Evolutionary conservation across 2,888 invertebrate species (phyloP).

Genomic region (Tipula confusa): DNA sequence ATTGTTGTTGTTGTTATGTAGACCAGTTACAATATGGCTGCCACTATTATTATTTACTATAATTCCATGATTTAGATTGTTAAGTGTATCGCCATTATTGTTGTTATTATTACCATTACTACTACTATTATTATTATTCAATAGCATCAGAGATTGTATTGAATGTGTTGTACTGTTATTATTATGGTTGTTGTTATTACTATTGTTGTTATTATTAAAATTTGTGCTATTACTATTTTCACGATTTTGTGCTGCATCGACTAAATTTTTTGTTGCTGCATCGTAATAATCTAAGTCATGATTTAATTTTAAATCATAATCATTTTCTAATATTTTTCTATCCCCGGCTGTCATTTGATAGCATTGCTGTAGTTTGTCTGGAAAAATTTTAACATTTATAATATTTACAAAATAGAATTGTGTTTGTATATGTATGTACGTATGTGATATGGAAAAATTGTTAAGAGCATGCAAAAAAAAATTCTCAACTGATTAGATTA

Average conservation of each 20-base stretch:
- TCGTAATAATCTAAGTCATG: conserved; percentile 28
- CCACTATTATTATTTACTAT: conserved; percentile 26
- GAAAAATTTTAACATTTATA: conserved; percentile 7
- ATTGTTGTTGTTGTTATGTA: conserved; percentile 6
- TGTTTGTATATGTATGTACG: not conserved
- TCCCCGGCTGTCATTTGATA: conserved; percentile 3
- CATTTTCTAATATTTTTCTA: conserved; percentile 40
- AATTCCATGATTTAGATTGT: not conserved
- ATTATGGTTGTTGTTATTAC: conserved; percentile 28
- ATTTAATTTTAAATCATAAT: conserved; percentile 30
- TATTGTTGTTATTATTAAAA: conserved; percentile 7
- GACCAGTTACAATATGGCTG: not conserved
- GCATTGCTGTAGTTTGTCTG: conserved; percentile 27
- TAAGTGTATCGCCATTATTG: not conserved
- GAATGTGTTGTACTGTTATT: conserved; percentile 21
- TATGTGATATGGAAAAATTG: not conserved
- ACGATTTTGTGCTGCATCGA: conserved; percentile 32
- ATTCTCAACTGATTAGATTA: too few relatives aligned
- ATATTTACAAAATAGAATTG: not conserved
- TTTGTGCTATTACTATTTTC: conserved; percentile 32
- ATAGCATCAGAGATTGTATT: conserved; percentile 26
- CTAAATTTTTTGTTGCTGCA: conserved; percentile 7
- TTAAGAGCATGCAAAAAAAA: too few relatives aligned
- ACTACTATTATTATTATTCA: not conserved
- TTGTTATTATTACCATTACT: not conserved